phyloP scores from a whole-genome alignment of 1,140 invertebrate genomes.

The Ridgeia piscesae region DNA sequence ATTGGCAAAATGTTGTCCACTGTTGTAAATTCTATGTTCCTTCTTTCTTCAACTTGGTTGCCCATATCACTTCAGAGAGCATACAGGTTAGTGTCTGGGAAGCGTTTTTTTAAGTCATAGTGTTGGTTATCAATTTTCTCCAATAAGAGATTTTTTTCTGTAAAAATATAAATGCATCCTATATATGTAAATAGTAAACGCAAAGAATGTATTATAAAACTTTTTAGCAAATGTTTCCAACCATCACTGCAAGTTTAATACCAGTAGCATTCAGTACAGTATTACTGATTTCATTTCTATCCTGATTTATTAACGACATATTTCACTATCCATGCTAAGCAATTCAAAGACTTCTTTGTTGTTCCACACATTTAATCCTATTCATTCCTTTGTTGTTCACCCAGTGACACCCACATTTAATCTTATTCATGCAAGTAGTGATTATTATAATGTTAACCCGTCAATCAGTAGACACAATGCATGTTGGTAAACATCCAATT shows the following conservation, averaged over 20 bases:
- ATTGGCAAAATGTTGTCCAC: background rate
- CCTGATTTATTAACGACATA: background rate
- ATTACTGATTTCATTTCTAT: background rate
- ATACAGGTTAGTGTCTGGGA: background rate
- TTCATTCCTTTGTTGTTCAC: too few species aligned
- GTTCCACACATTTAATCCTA: background rate
- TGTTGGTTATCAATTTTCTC: too few species aligned
- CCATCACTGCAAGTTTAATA: background rate
- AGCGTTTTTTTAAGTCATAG: too few species aligned
- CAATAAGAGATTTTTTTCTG: background rate
- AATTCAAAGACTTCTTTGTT: background rate
- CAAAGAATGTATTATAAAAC: too few species aligned
- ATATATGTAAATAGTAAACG: too few species aligned
- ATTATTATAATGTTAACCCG: background rate
- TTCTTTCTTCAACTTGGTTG: too few species aligned
- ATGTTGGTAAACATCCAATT: slow-evolving; percentile 8
- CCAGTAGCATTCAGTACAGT: background rate
- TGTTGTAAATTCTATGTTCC: background rate
- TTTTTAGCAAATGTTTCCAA: background rate
- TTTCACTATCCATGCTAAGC: background rate
- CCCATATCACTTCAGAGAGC: background rate
- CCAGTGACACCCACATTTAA: too few species aligned
- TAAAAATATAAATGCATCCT: background rate
- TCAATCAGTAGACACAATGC: slow-evolving; percentile 10
- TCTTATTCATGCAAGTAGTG: background rate